Base-by-base conservation (phyloP, 2,113 vertebrate species). In the Murina feae region DNA sequence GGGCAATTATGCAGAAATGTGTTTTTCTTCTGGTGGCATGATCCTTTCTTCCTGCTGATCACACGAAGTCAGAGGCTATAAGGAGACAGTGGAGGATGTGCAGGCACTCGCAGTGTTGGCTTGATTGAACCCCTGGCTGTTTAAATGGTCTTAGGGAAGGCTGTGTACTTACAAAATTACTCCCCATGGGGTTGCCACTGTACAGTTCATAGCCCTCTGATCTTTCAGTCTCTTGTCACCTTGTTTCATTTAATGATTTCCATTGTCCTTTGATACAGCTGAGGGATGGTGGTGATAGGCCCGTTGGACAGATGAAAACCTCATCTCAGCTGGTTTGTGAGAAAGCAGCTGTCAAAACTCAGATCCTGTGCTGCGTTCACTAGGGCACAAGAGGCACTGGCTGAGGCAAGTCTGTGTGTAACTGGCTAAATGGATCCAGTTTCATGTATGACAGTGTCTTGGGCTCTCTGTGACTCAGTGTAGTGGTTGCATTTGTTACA, bases 1-100 rank as follows among this genome's bases (percentile, higher is more conserved):
- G 82, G 93, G 55, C 97, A 95, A 66, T 97, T 91, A 90, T 0
- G 11, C 87, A 96, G 90, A 96, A 94, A 86, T 74, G 68, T 35
- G 42, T 66, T 97, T 97, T 90, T 94, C 85, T 97, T 96, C 96
- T 90, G 95, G 44, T 47, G 96, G 47, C 93, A 2, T 94, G 94
- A 58, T 89, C 51, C 72, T 74, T 8, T 63, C 91, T 83, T 30
- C 74, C 63, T 90, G 65, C 69, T 89, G 35, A 39, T 85, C 79
- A 44, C 53, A 6, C 21, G 28, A 81, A 91, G 47, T 89, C 74
- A 86, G 60, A 68, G 71, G 63, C 51, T 58, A 0, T 18, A 32
- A 10, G 2, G 4, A 78, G 76, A 47, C 81, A 37, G 0, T 9
- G 0, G 20, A 16, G 30, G 71, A 2, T 30, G 32, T 1, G 0